Base-by-base conservation (phyloP, 2,888 invertebrate species). In the Harmothoe impar region DNA sequence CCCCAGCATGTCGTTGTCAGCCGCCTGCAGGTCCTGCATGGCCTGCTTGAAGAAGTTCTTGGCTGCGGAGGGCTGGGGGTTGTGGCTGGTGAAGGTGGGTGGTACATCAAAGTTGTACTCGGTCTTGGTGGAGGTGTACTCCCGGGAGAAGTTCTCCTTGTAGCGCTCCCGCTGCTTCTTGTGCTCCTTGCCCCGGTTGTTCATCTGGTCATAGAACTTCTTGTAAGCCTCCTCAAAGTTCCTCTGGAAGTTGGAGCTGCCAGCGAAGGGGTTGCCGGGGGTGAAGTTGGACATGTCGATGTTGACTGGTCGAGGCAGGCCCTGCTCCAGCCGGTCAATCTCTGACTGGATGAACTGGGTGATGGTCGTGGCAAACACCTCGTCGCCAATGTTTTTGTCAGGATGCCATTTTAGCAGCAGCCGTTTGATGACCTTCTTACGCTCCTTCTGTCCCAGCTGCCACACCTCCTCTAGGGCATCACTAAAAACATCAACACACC, bases 321-420 rank as follows among this genome's bases (percentile, higher is more conserved):
- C 93, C 77, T 93, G 90, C 78, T 92, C 92, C 15, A 93, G 89
- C 12, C 92, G 86, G 84, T 93, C 93, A 3, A 93, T 89, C 77
- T 93, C 93, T 17, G 89, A 77, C 20, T 92, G 91, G 86, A 93
- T 93, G 89, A 93, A 92, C 90, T 91, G 68, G 43, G 43, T 91
- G 77, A 91, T 77, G 68, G 25, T 43, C 0, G 93, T 93, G 29
- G 93, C 90, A 20, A 93, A 86, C 12, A 90, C 72, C 77, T 92
- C 91, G 25, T 93, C 91, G 43, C 91, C 93, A 35, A 92, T 89
- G 91, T 93, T 93, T 89, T 93, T 93, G 91, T 93, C 93, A 0
- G 93, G 93, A 90, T 93, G 93, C 93, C 93, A 93, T 89, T 92
- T 93, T n/a, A 93, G 91, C 56, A 93, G 91, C 31, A 93, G 90